phyloP scores from a whole-genome alignment of 2,888 invertebrate genomes.

The Deilephila porcellus region DNA sequence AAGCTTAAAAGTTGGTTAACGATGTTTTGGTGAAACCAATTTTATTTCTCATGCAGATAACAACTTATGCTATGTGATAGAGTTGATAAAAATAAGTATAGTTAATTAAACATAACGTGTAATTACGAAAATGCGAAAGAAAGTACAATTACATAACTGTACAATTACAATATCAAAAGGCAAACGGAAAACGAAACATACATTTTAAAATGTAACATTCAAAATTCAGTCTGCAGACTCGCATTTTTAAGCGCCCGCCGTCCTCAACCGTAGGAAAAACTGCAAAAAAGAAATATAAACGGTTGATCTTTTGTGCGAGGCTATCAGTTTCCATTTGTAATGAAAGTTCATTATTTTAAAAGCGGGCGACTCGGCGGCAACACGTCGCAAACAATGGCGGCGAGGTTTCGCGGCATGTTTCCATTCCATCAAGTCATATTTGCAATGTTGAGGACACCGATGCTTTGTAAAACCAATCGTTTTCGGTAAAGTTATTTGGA shows the following conservation, averaged over 20 bases:
- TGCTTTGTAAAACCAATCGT: not conserved
- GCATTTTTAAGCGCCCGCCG: not conserved
- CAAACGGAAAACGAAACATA: not conserved
- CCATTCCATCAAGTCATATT: not conserved
- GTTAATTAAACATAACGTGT: too few species aligned
- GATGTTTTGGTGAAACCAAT: too few species aligned
- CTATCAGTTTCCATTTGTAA: constrained; percentile 32
- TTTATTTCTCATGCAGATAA: too few species aligned
- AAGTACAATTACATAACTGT: not conserved
- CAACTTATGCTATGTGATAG: too few species aligned
- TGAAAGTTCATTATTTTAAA: constrained; percentile 50
- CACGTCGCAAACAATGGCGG: constrained; percentile 7
- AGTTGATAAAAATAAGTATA: too few species aligned
- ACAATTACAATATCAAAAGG: not conserved
- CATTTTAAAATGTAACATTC: not conserved
- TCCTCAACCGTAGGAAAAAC: not conserved
- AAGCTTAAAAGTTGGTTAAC: too few species aligned
- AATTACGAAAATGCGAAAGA: too few species aligned
- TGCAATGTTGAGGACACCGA: not conserved
- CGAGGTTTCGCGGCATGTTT: not conserved
- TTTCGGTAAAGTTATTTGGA: not conserved
- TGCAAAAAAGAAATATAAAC: not conserved
- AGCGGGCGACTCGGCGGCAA: constrained; percentile 39
- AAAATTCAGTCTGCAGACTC: not conserved
- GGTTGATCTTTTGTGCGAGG: constrained; percentile 13